Evolutionary conservation across 2,113 vertebrate species (phyloP).

Genomic region (Sceloporus tristichus): DNA sequence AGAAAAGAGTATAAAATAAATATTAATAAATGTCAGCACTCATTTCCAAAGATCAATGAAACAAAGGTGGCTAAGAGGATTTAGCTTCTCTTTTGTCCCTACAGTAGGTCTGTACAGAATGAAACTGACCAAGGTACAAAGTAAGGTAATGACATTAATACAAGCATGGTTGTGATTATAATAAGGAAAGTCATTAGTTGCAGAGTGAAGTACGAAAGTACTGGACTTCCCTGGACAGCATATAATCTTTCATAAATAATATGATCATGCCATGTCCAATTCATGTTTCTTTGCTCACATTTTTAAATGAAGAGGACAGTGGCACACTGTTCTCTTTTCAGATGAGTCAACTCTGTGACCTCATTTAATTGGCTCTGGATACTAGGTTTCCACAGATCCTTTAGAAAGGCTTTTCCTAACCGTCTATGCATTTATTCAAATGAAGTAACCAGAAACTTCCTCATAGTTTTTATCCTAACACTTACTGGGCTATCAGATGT

Average conservation of each 20-base stretch:
- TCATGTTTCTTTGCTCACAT: constrained; percentile 51
- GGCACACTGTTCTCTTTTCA: constrained; percentile 52
- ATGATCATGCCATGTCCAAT: constrained; percentile 68
- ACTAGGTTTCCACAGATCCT: constrained; percentile 29
- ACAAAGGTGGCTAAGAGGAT: not conserved
- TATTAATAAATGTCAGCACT: constrained; percentile 5
- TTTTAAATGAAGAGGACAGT: constrained; percentile 61
- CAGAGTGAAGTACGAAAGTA: constrained; percentile 56
- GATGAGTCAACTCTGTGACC: constrained; percentile 49
- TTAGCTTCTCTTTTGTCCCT: constrained; percentile 27
- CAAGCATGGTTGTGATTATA: constrained; percentile 58
- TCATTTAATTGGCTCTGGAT: constrained; percentile 49
- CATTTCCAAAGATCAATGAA: constrained; percentile 22
- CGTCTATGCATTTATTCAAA: constrained; percentile 25
- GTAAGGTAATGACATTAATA: constrained; percentile 34
- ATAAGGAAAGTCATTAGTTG: constrained; percentile 66
- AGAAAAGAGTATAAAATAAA: not conserved
- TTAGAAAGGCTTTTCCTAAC: constrained; percentile 25
- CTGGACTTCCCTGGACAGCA: constrained; percentile 58
- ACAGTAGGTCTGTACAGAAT: constrained; percentile 11
- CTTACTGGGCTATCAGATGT: not conserved
- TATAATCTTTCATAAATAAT: constrained; percentile 68
- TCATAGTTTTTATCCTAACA: not conserved
- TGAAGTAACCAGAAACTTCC: not conserved
- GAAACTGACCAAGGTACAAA: constrained; percentile 53